Percentiles rank a stretch among this genome's conserved stretches.
Evolutionary conservation across 2,888 invertebrate species (phyloP).

Genomic region (Diaprepes abbreviatus): DNA sequence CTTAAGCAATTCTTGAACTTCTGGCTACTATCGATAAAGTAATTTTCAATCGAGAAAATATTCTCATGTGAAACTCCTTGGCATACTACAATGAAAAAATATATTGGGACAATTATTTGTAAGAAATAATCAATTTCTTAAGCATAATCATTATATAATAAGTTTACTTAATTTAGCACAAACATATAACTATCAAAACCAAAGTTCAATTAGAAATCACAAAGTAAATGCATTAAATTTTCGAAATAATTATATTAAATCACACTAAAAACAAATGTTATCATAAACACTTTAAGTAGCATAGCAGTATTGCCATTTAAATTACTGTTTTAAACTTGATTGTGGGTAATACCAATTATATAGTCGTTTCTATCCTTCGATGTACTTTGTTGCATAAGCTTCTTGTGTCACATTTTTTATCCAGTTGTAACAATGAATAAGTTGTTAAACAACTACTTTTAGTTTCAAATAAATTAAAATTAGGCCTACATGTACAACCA

Average conservation of each 20-base stretch:
- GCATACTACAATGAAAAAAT: too few relatives aligned
- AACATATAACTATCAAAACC: not conserved
- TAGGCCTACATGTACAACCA: not conserved
- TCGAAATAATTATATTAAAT: slow-evolving; percentile 39
- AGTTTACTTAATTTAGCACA: not conserved
- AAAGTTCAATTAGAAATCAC: slow-evolving; percentile 26
- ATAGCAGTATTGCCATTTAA: not conserved
- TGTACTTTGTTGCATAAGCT: not conserved
- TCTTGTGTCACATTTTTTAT: not conserved
- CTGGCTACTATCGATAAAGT: too few relatives aligned
- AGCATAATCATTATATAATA: not conserved
- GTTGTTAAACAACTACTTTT: not conserved
- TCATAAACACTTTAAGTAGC: slow-evolving; percentile 8
- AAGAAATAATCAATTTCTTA: not conserved
- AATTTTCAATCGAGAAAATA: too few relatives aligned
- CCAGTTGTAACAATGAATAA: not conserved
- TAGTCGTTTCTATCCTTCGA: not conserved
- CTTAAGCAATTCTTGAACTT: too few relatives aligned
- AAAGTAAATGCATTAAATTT: slow-evolving; percentile 40
- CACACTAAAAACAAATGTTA: slow-evolving; percentile 27
- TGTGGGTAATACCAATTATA: not conserved
- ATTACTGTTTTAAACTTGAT: not conserved
- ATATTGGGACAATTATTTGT: too few relatives aligned
- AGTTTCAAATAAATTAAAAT: not conserved
- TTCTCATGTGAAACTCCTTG: too few relatives aligned